Evolutionary conservation across 2,888 invertebrate genomes (phyloP).

Genomic region (Dione vanillae): DNA sequence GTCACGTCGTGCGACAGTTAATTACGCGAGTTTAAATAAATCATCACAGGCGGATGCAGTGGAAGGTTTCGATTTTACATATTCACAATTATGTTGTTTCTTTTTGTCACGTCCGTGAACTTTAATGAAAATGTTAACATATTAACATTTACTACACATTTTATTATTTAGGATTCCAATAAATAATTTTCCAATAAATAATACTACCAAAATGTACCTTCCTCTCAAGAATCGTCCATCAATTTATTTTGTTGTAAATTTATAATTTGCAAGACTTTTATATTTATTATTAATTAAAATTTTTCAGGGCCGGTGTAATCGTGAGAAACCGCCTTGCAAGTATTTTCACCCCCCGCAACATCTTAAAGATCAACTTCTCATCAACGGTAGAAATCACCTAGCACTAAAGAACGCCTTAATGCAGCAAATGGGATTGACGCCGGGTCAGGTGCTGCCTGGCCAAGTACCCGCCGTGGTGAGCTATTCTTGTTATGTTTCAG

Average conservation of each 20-base stretch:
- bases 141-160: neutral
- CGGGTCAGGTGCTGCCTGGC: constrained; percentile 96
- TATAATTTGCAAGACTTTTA: neutral
- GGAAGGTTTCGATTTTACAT: constrained; percentile 75
- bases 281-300: constrained; percentile 21
- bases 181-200: no score
- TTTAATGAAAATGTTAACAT: neutral
- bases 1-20: constrained; percentile 84
- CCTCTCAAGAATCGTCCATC: neutral
- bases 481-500: constrained; percentile 51
- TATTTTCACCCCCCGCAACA: constrained; percentile 99
- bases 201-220: neutral
- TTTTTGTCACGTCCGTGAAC: constrained; percentile 52
- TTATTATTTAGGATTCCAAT: no score
- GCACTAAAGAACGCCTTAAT: constrained; percentile 99
- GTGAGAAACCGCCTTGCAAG: constrained; percentile 99
- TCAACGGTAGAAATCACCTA: constrained; percentile 99
- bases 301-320: constrained; percentile 98
- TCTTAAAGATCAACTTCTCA: constrained; percentile 99
- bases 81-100: constrained; percentile 81
- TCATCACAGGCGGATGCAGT: constrained; percentile 80
- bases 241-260: neutral
- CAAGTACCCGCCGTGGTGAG: constrained; percentile 97
- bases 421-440: constrained; percentile 97
- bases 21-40: constrained; percentile 84